Conservation (phyloP, 2,797 vertebrate species). For the Adelosebastes latens region DNA sequence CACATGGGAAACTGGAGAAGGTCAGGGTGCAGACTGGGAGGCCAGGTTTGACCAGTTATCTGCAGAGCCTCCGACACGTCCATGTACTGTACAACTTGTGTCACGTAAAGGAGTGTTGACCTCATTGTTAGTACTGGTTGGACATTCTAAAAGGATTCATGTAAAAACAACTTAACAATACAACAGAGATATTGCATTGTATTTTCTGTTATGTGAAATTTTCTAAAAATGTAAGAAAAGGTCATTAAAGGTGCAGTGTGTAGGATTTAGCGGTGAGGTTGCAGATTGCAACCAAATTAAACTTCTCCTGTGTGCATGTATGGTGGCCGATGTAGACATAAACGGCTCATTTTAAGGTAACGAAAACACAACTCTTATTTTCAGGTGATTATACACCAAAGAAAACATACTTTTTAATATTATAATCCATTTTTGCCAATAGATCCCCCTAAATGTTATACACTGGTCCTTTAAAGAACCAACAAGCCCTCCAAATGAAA, state of each 20-base stretch:
- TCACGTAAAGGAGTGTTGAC: not conserved
- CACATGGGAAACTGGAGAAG: conserved; percentile 74
- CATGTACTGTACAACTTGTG: not conserved
- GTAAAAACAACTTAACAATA: not conserved
- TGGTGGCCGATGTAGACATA: too few species aligned
- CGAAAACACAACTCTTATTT: not conserved
- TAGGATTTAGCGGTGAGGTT: too few species aligned
- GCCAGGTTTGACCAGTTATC: conserved; percentile 51
- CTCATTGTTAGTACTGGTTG: not conserved
- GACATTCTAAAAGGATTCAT: not conserved
- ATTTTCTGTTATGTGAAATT: not conserved
- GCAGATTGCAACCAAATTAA: too few species aligned
- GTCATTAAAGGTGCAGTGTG: too few species aligned
- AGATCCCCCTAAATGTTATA: too few species aligned
- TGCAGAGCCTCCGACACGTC: conserved; percentile 19
- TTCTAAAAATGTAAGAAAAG: not conserved
- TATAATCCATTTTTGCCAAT: not conserved
- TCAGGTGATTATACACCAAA: not conserved
- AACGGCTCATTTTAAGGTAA: too few species aligned
- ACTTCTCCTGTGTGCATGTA: too few species aligned
- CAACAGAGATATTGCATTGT: not conserved
- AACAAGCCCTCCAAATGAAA: too few species aligned
- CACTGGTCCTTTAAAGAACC: not conserved
- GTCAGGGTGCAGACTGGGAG: conserved; percentile 54
- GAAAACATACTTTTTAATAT: not conserved